Base-by-base conservation (phyloP, 2,888 invertebrate species). In the Pycnomerus fuliginosus region DNA sequence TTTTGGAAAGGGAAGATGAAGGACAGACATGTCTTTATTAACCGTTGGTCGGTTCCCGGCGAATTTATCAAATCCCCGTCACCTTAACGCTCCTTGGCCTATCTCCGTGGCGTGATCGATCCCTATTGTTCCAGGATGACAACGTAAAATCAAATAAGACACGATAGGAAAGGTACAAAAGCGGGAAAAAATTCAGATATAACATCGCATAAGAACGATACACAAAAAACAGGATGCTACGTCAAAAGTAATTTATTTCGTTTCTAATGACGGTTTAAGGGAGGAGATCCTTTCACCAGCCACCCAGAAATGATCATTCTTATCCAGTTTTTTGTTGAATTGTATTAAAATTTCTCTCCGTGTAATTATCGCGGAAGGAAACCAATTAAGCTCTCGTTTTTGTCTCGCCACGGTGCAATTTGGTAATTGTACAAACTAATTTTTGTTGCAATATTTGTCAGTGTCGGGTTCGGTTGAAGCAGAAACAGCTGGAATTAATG, bases 41-140 rank as follows among this genome's bases (percentile, higher is more conserved):
- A 33, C 14, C 33, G 16, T 25, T 5, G 17, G 24, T 24, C 32
- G 36, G n/a, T 16, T 16, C 32, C 22, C 17, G 13, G 30, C 25
- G 23, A 44, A 44, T 39, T 33, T 44, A 35, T 44, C 37, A 44
- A 32, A 44, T 33, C 33, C 33, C 28, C n/a, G n/a, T n/a, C n/a
- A n/a, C 36, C 25, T 25, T 31, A 24, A 39, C 39, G 29, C 14
- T 39, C 4, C 31, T 30, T 16, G 31, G 23, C n/a, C n/a, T 33
- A 44, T 43, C 38, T 32, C 29, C 44, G 31, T 39, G 29, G 40
- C 44, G 40, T 45, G 45, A 45, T 45, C 36, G 45, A 45, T 45
- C 36, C 39, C 31, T 35, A 35, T 39, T 45, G 40, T 45, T 45
- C 35, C 30, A 13, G 23, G 28, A 41, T 41, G 41, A 41, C 41